Conservation (phyloP, 1,140 invertebrate species). For the Panagrolaimus sp. region DNA sequence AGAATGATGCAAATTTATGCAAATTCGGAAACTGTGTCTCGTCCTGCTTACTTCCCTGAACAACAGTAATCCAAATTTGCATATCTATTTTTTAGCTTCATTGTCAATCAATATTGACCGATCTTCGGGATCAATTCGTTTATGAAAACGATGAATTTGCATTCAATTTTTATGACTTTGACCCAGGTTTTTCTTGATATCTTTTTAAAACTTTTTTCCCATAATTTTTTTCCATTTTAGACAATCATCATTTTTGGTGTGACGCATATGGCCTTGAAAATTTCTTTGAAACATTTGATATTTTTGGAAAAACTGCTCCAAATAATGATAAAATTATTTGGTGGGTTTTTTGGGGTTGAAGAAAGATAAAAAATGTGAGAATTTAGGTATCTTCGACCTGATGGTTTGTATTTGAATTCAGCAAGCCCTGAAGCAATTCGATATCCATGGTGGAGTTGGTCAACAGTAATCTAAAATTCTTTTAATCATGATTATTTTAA, state of each 20-base stretch:
- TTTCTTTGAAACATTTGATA: constrained; percentile 32
- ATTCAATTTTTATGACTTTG: constrained; percentile 39
- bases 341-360: constrained; percentile 5
- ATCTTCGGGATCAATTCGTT: constrained; percentile 29
- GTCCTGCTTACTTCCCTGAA: too few relatives aligned
- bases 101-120: constrained; percentile 31
- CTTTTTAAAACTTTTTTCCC: not conserved
- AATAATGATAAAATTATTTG: constrained; percentile 28
- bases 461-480: too few relatives aligned
- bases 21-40: too few relatives aligned
- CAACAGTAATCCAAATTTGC: not conserved
- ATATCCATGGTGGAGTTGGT: not conserved
- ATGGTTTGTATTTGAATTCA: not conserved
- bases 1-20: too few relatives aligned
- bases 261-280: constrained; percentile 36
- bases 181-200: constrained; percentile 23
- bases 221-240: constrained; percentile 17
- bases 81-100: constrained; percentile 17
- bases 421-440: not conserved
- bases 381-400: constrained; percentile 1
- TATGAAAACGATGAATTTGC: constrained; percentile 24
- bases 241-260: constrained; percentile 37
- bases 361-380: not conserved
- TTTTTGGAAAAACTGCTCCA: constrained; percentile 34
- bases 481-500: too few relatives aligned